Base-by-base conservation (phyloP, 2,797 vertebrate genomes). In the Pampus argenteus region DNA sequence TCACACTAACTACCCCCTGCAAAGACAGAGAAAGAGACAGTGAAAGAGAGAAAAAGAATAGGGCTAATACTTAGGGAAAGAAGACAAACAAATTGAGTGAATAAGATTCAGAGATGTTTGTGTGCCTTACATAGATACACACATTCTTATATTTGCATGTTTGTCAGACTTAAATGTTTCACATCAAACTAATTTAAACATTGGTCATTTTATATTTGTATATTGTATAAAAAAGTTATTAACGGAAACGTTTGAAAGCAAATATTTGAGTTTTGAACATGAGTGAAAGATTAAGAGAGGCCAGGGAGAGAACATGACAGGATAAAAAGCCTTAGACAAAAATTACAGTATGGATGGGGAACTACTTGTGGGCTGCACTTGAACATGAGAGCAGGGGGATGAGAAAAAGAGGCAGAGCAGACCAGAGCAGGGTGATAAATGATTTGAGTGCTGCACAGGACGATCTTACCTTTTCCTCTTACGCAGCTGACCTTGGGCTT, bases 401-500 rank as follows among this genome's bases (percentile, higher is more conserved):
- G 6, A 50, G 55, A 38, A 67, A 17, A 68, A 65, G 73, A 78
- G 64, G 36, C 60, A 61, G 65, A 77, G 70, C 63, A 51, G 71
- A 82, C 80, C 17, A 20, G 65, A 74, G 68, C 45, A 38, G 47
- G 66, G 67, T 94, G 93, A 94, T 94, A 86, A 93, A 95, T 90
- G 92, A 90, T 91, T 78, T 62, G 62, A 75, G 73, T 47, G 64
- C 86, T 80, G 83, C 82, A 75, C 44, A 44, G 86, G 82, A 91
- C 71, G 81, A 78, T 82, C 74, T 71, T 25, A 82, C 87, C 81
- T 91, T 88, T 92, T 93, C 92, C 90, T 94, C 89, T 91, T 88
- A 83, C 56, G 88, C 83, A 66, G 89, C 90, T 93, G 94, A 95
- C 94, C 94, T 95, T 95, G 94, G 86, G 86, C 91, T 94, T 93